Conservation (phyloP, 2,797 vertebrate species). For the Decapterus maruadsi region DNA sequence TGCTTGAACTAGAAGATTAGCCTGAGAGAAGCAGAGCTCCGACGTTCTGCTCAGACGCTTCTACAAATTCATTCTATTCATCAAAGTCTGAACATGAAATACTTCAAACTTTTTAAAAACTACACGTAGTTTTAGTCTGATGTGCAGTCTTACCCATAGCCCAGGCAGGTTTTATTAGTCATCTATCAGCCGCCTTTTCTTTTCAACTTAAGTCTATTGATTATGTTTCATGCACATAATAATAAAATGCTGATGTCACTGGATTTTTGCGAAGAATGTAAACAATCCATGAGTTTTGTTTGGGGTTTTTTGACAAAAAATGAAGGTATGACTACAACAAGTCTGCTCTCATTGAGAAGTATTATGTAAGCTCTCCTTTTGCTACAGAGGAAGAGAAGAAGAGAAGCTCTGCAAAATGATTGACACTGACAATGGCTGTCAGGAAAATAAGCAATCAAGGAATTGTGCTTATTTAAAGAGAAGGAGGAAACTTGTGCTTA, state of each 20-base stretch:
- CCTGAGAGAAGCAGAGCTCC: not conserved
- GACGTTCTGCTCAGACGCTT: slow-evolving; percentile 18
- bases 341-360: not conserved
- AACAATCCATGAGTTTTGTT: not conserved
- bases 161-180: no score
- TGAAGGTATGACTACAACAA: not conserved
- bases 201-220: no score
- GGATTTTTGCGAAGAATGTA: not conserved
- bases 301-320: not conserved
- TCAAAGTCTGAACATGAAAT: not conserved
- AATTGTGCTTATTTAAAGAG: slow-evolving; percentile 1
- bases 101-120: not conserved
- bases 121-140: not conserved
- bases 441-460: not conserved
- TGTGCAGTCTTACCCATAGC: not conserved
- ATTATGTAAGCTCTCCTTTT: not conserved
- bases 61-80: slow-evolving; percentile 13
- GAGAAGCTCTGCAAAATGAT: not conserved
- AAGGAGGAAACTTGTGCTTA: no score
- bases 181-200: no score
- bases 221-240: no score
- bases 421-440: not conserved
- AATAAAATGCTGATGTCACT: no score
- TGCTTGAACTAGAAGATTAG: slow-evolving; percentile 15
- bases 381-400: not conserved